A percentile compares a stretch with the other conserved stretches of the same genome.
phyloP scores from a whole-genome alignment of 2,888 invertebrate species.

The Leistus spinibarbis region DNA sequence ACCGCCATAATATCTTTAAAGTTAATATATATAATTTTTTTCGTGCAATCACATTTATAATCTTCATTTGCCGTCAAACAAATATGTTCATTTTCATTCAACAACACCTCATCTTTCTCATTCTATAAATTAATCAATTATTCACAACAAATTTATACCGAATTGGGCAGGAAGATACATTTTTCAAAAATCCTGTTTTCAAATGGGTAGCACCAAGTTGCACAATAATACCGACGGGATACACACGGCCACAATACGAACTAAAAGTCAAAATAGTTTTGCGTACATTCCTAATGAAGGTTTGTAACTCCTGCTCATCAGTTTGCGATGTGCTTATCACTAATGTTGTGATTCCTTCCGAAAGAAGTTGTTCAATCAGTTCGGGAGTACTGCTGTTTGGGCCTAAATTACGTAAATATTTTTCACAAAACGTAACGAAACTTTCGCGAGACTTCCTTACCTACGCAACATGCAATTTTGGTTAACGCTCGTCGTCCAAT shows the following conservation, averaged over 20 bases:
- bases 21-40: conserved; percentile 62
- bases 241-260: conserved; percentile 63
- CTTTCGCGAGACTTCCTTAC: conserved; percentile 50
- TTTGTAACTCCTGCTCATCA: conserved; percentile 56
- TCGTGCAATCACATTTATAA: conserved; percentile 63
- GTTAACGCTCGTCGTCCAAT: conserved; percentile 61
- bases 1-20: conserved; percentile 61
- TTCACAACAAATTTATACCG: too few species aligned
- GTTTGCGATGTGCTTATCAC: conserved; percentile 59
- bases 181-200: conserved; percentile 80
- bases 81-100: conserved; percentile 55
- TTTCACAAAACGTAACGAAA: background rate
- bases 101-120: conserved; percentile 50
- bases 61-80: conserved; percentile 61
- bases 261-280: conserved; percentile 64
- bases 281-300: conserved; percentile 58
- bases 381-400: conserved; percentile 46
- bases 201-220: conserved; percentile 90
- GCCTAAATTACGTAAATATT: conserved; percentile 36
- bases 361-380: conserved; percentile 59
- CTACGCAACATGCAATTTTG: conserved; percentile 63
- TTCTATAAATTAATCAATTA: conserved; percentile 34
- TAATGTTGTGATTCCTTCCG: conserved; percentile 62
- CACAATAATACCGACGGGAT: conserved; percentile 82
- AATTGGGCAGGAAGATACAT: conserved; percentile 72